A percentile compares a stretch with the other conserved stretches of the same genome.
Evolutionary conservation across 2,888 invertebrate genomes (phyloP).

Genomic region (Candidula unifasciata): DNA sequence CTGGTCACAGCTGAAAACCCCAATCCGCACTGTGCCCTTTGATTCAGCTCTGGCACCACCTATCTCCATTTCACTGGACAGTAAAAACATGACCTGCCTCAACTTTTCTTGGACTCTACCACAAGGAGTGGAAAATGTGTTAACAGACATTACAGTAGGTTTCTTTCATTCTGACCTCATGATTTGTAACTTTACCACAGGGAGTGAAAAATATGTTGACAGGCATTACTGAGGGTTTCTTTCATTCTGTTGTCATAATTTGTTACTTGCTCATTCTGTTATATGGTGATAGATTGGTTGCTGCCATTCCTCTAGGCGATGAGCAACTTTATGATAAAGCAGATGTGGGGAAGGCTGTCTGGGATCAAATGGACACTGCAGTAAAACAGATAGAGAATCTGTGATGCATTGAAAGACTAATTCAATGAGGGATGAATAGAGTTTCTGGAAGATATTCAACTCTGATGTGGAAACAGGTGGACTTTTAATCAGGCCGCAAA

Average conservation of each 20-base stretch:
- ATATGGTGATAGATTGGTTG: too few species aligned
- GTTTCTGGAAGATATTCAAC: too few species aligned
- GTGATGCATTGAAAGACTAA: too few species aligned
- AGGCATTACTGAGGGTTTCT: conserved; percentile 22
- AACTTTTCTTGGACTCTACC: conserved; percentile 34
- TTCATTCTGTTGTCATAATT: neutral
- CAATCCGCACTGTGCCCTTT: conserved; percentile 42
- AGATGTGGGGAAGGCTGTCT: too few species aligned
- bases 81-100: conserved; percentile 32
- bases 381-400: too few species aligned
- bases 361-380: too few species aligned
- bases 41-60: conserved; percentile 39
- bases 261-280: neutral
- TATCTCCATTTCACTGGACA: neutral
- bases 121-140: neutral
- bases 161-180: neutral
- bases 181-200: conserved; percentile 9
- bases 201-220: conserved; percentile 24
- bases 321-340: too few species aligned
- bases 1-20: conserved; percentile 17
- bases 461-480: too few species aligned
- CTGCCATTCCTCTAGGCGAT: too few species aligned
- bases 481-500: too few species aligned
- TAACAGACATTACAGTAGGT: conserved; percentile 35
- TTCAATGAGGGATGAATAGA: too few species aligned